A percentile compares a stretch with the other conserved stretches of the same genome.
Evolutionary conservation across 2,797 vertebrate genomes (phyloP).

Genomic region (Acanthurus lineatus): DNA sequence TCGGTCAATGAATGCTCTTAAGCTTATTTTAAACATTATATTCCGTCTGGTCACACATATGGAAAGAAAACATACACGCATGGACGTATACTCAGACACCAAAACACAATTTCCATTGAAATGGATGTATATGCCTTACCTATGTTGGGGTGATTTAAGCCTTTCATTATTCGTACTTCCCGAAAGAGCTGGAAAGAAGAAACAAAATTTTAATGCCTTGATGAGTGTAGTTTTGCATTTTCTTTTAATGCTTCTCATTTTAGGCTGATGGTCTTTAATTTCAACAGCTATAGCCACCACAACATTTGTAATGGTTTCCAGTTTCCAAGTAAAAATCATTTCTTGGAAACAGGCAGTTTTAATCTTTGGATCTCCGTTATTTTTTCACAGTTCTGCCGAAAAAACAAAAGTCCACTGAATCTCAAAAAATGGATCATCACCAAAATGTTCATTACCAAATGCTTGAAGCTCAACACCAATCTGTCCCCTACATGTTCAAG

Average conservation of each 20-base stretch:
- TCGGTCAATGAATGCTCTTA: slow-evolving; percentile 32
- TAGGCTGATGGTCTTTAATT: not conserved
- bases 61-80: slow-evolving; percentile 19
- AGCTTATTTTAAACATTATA: slow-evolving; percentile 50
- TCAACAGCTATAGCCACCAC: not conserved
- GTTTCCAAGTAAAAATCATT: not conserved
- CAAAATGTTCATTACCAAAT: not conserved
- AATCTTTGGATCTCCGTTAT: not conserved
- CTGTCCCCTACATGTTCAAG: not conserved
- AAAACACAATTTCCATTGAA: not conserved
- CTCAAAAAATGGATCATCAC: not conserved
- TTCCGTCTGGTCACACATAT: slow-evolving; percentile 46
- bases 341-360: not conserved
- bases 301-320: not conserved
- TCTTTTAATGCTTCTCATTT: not conserved
- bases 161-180: slow-evolving; percentile 96
- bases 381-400: not conserved
- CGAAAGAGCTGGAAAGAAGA: slow-evolving; percentile 89
- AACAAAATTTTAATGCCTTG: slow-evolving; percentile 30
- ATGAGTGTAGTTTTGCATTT: not conserved
- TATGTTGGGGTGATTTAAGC: slow-evolving; percentile 94
- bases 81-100: slow-evolving; percentile 1
- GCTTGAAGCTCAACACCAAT: not conserved
- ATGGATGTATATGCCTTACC: slow-evolving; percentile 83
- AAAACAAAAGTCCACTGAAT: slow-evolving; percentile 2